Conservation (phyloP, 2,888 invertebrate genomes). For the Zele albiditarsus region DNA sequence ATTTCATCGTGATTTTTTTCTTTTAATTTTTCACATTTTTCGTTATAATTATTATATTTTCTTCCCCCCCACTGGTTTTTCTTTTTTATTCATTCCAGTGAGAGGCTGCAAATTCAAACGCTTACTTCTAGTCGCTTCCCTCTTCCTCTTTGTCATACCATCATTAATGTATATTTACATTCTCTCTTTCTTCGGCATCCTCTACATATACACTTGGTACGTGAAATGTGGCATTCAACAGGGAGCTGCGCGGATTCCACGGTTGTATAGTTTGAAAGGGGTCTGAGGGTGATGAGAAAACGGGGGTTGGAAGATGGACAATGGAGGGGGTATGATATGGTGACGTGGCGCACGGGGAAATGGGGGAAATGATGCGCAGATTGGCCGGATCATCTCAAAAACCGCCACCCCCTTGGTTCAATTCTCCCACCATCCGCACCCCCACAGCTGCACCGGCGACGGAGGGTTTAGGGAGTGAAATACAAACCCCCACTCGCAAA, state of each 20-base stretch:
- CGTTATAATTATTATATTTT: neutral
- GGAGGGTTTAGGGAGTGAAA: conserved; percentile 26
- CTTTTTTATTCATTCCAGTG: neutral
- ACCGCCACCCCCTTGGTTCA: conserved; percentile 62
- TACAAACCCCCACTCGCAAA: conserved; percentile 62
- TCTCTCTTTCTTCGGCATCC: neutral
- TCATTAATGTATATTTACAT: neutral
- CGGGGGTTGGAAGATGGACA: conserved; percentile 22
- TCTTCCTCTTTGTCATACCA: neutral
- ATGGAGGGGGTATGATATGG: conserved; percentile 35
- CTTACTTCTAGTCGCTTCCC: conserved; percentile 24
- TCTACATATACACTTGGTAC: conserved; percentile 9
- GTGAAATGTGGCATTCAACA: conserved; percentile 71
- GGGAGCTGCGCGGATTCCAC: conserved; percentile 52
- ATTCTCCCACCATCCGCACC: conserved; percentile 36
- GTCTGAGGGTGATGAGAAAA: conserved; percentile 45
- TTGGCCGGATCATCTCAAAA: conserved; percentile 74
- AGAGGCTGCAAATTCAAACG: conserved; percentile 4
- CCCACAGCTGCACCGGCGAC: conserved; percentile 47
- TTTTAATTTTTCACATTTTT: neutral
- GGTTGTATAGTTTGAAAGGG: neutral
- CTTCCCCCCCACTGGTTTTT: neutral
- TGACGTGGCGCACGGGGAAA: conserved; percentile 43
- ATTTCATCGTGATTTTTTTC: neutral
- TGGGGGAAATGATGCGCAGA: conserved; percentile 73